Evolutionary conservation across 2,888 invertebrate genomes (phyloP), one percentile per base, ranked within the genome.

Genomic region (Dryobotodes eremita): DNA sequence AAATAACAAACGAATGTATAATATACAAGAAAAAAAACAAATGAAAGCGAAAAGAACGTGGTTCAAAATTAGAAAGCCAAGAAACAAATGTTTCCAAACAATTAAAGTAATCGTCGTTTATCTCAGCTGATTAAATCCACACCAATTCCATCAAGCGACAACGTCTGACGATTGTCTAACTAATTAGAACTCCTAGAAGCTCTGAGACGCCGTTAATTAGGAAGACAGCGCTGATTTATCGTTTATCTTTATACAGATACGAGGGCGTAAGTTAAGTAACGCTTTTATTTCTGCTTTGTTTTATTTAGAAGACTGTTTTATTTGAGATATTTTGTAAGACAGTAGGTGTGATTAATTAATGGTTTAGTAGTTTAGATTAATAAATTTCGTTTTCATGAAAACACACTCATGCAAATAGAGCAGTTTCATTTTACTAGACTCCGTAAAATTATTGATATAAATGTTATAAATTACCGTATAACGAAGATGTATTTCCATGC

Each of bases 171-270:
- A 89, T 88, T 86, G 83, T 86, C 77, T 87, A 84, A 89, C 83
- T 89, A 89, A 89, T 89, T 89, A 89, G 84, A 87, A 87, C 79
- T 85, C 82, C 79, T 79, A 87, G 86, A 77, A 75, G 78, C 70
- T 79, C 68, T 71, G 73, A 88, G 83, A 80, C 83, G 75, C 73
- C 81, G 84, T 84, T 89, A 88, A 89, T 89, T 89, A 87, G 84
- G 73, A 82, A 79, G 79, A 87, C 77, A 36, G 69, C 53, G 69
- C 71, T 89, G 89, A 89, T 89, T 88, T 87, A 89, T 83, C 73
- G 79, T 71, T 73, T 42, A 79, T 88, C 81, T 81, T 79, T 83
- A 72, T 68, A 65, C 68, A 78, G 77, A 66, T 71, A 69, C 71
- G 13, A 64, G 53, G 57, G 75, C 53, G 62, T 74, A 84, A 79